A percentile compares a stretch with the other conserved stretches of the same genome.
These are phyloP conservation scores for Scortum barcoo DNA, from an alignment of 2,113 vertebrate genomes.

Conservation along the genomic window DNA sequence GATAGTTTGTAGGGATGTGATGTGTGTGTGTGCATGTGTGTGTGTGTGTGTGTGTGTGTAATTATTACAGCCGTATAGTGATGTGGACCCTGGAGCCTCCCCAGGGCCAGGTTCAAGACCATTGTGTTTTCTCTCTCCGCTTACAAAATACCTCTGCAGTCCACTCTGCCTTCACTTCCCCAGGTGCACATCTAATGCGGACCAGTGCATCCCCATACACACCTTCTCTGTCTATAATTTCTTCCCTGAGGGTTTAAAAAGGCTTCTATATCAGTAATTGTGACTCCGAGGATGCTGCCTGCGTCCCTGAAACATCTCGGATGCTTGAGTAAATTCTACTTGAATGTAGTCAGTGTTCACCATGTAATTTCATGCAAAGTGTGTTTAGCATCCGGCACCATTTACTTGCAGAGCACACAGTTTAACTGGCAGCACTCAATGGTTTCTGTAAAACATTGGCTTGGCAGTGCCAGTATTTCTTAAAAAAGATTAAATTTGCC, in stretches of 20 bases:
- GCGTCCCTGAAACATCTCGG: constrained; percentile 43
- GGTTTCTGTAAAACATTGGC: constrained; percentile 41
- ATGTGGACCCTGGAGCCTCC: constrained; percentile 62
- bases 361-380: constrained; percentile 44
- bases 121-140: constrained; percentile 60
- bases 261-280: constrained; percentile 34
- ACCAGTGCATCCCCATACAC: constrained; percentile 21
- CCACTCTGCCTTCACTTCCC: constrained; percentile 33
- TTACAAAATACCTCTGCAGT: constrained; percentile 62
- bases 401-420: constrained; percentile 49
- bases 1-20: constrained; percentile 24
- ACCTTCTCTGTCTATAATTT: constrained; percentile 26
- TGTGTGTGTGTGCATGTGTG: constrained; percentile 28
- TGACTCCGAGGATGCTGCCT: constrained; percentile 26
- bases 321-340: constrained; percentile 40
- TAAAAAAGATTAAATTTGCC: constrained; percentile 53
- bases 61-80: constrained; percentile 46
- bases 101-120: constrained; percentile 58
- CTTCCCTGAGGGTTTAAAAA: constrained; percentile 31
- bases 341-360: constrained; percentile 22
- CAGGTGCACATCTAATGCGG: constrained; percentile 31
- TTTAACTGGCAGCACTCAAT: constrained; percentile 37
- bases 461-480: constrained; percentile 18
- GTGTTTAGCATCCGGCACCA: constrained; percentile 29
- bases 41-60: constrained; percentile 30